Evolutionary conservation across 2,797 vertebrate species (phyloP).

Genomic region (Enteromius paludinosus): DNA sequence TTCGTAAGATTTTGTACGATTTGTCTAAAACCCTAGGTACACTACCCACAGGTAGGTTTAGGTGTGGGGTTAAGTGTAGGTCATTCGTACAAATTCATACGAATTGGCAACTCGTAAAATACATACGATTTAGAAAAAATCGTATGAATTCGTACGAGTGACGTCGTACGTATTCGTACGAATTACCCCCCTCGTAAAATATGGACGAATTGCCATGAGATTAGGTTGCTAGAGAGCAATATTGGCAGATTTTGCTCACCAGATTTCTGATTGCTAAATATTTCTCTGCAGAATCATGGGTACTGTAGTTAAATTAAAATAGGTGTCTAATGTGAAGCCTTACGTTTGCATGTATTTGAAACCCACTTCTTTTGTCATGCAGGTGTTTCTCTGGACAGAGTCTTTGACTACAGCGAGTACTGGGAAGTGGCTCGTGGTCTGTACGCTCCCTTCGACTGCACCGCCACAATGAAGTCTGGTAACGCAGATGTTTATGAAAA

Average conservation of each 20-base stretch:
- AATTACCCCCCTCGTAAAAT: no score
- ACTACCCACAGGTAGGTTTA: no score
- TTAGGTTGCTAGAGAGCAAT: not conserved
- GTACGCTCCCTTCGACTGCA: slow-evolving; percentile 95
- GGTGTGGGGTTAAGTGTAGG: no score
- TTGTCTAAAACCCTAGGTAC: no score
- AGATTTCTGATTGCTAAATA: not conserved
- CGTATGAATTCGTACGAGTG: no score
- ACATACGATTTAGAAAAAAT: no score
- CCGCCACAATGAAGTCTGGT: slow-evolving; percentile 97
- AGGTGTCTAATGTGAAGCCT: not conserved
- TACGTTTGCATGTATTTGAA: not conserved
- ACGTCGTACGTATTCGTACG: no score
- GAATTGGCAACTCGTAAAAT: no score
- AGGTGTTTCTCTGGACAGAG: slow-evolving; percentile 89
- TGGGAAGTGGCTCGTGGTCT: slow-evolving; percentile 93
- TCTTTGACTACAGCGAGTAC: slow-evolving; percentile 97
- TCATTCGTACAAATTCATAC: no score
- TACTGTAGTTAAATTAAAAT: not conserved
- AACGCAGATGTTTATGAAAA: slow-evolving; percentile 97
- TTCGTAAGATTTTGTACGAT: no score
- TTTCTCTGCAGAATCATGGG: not conserved
- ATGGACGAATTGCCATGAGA: no score
- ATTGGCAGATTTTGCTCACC: not conserved
- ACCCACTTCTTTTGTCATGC: slow-evolving; percentile 34